phyloP scores from a whole-genome alignment of 2,797 vertebrate genomes.

The Champsocephalus gunnari region DNA sequence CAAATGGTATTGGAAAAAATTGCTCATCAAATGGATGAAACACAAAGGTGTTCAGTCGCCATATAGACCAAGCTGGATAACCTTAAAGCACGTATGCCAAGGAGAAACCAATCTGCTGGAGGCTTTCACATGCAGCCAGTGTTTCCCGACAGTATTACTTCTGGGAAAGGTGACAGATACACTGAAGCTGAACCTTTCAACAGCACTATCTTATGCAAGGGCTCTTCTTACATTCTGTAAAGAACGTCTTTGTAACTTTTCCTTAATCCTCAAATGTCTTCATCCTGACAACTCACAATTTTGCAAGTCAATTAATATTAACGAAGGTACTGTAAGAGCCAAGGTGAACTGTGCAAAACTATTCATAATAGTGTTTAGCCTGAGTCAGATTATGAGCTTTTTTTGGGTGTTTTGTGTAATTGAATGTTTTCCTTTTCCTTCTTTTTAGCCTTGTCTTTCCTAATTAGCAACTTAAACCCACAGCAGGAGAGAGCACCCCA shows the following conservation, averaged over 20 bases:
- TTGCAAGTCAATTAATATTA: conserved; percentile 49
- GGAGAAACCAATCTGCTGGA: conserved; percentile 72
- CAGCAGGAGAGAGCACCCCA: conserved; percentile 84
- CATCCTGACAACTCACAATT: conserved; percentile 39
- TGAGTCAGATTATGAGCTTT: conserved; percentile 37
- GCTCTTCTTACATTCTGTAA: conserved; percentile 67
- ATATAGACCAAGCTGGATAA: conserved; percentile 62
- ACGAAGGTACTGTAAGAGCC: conserved; percentile 9
- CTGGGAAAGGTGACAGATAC: conserved; percentile 83
- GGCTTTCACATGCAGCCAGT: conserved; percentile 71
- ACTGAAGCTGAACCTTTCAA: conserved; percentile 76
- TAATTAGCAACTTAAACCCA: conserved; percentile 88
- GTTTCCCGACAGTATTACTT: conserved; percentile 81
- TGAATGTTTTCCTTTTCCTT: conserved; percentile 73
- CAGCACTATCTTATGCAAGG: conserved; percentile 65
- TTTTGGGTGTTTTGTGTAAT: conserved; percentile 65
- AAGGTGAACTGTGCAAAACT: conserved; percentile 53
- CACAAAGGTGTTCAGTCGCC: conserved; percentile 39
- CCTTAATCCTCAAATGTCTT: conserved; percentile 43
- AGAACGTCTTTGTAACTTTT: conserved; percentile 62
- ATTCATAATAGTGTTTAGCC: conserved; percentile 40
- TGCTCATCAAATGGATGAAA: not conserved
- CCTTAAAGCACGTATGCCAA: conserved; percentile 70
- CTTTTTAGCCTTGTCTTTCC: conserved; percentile 80
- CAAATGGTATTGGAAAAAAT: not conserved